Evolutionary conservation across 2,797 vertebrate species (phyloP).

Genomic region (Xiphorhynchus erythropygius): DNA sequence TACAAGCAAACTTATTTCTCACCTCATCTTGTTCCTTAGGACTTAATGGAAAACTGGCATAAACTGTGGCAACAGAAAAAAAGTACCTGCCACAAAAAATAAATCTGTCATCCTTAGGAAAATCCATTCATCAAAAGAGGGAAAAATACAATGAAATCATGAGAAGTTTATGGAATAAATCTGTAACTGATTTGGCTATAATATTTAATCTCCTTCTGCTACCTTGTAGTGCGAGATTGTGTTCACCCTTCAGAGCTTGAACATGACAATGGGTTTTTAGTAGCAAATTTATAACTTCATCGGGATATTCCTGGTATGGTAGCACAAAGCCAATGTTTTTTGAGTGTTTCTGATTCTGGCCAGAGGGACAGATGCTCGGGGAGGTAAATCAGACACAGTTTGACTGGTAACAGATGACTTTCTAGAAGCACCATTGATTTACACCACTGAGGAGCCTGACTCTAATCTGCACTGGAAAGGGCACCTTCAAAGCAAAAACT

Average conservation of each 20-base stretch:
- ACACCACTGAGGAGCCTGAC: not conserved
- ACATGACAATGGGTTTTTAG: slow-evolving; percentile 39
- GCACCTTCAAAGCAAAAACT: slow-evolving; percentile 9
- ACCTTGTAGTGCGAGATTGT: slow-evolving; percentile 4
- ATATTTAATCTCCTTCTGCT: slow-evolving; percentile 54
- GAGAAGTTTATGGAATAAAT: slow-evolving; percentile 64
- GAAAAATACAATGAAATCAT: slow-evolving; percentile 53
- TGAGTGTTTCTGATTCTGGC: not conserved
- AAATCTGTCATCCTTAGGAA: slow-evolving; percentile 73
- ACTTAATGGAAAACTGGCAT: slow-evolving; percentile 73
- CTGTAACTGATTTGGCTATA: slow-evolving; percentile 67
- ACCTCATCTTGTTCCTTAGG: slow-evolving; percentile 68
- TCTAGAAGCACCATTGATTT: not conserved
- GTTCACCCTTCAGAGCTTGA: not conserved
- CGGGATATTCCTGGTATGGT: not conserved
- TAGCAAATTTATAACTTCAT: slow-evolving; percentile 43
- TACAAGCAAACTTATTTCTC: slow-evolving; percentile 74
- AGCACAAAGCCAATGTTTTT: not conserved
- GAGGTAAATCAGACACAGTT: not conserved
- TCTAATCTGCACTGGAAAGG: not conserved
- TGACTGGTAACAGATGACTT: not conserved
- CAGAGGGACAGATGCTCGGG: not conserved
- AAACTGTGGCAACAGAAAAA: slow-evolving; percentile 60
- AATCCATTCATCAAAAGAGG: slow-evolving; percentile 68
- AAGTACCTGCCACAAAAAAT: slow-evolving; percentile 66